Evolutionary conservation across 2,797 vertebrate species (phyloP), one percentile per base, ranked within the genome.

Genomic region (Lepus townsendii): DNA sequence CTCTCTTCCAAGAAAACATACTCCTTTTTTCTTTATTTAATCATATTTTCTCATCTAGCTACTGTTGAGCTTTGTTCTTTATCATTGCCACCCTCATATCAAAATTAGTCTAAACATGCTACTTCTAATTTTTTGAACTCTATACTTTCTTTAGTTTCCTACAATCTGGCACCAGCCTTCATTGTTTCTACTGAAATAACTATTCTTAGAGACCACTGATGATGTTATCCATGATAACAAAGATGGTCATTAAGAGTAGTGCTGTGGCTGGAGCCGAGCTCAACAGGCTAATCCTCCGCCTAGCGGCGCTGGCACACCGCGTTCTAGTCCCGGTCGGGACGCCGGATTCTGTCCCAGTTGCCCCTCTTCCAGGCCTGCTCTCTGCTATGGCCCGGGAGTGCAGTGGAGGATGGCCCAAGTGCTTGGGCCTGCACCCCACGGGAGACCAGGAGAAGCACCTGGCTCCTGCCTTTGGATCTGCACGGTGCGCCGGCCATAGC

Each of bases 91-190:
- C 12, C 27, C 16, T 73, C 42, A 22, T 89, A 77, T 54, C 83
- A 93, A 92, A 86, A 89, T 86, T 63, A 79, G 13, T 63, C 6
- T 47, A 7, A 76, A 78, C 30, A 77, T 85, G 54, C 22, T 90
- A 17, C 72, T 76, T 63, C 24, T 85, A 17, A 32, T 66, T 83
- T 93, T 30, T 90, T 96, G 20, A 91, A 27, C 22, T 72, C 50
- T 75, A 1, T 54, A 10, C 35, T 96, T 77, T 42, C 22, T 95
- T 90, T 50, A 83, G 71, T 95, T 93, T 88, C 20, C 62, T 75
- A 38, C 11, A 68, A 24, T 57, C 72, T 87, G 35, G 30, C 54
- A 79, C n/a, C 26, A 88, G 10, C 38, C 68, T 84, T 96, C 71
- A 27, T 88, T 27, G 57, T 60, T 94, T 93, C 82, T 93, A 76